Evolutionary conservation across 92 coral and sea anemone species (phyloP).

Genomic region (Porites lobata): DNA sequence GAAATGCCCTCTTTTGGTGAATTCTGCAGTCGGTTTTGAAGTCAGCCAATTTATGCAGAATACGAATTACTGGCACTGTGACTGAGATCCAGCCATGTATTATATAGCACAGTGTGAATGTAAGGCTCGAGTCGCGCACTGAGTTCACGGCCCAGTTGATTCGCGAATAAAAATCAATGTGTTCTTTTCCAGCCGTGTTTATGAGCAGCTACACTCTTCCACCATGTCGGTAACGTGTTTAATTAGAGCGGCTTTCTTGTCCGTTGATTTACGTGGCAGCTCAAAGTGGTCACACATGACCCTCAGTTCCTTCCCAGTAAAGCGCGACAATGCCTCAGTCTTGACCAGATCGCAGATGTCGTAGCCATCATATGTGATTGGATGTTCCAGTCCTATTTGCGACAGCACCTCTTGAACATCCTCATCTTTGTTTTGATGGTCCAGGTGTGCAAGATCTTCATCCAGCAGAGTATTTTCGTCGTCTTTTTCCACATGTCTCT

Average conservation of each 20-base stretch:
- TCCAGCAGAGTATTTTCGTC: conserved; percentile 2
- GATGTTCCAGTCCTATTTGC: conserved; percentile 48
- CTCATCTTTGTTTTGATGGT: neutral
- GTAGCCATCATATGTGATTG: conserved; percentile 22
- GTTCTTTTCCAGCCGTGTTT: conserved; percentile 2
- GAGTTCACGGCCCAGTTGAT: neutral
- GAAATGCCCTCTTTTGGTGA: neutral
- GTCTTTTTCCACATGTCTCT: conserved; percentile 10
- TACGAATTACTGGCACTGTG: too few relatives aligned
- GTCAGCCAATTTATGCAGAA: too few relatives aligned
- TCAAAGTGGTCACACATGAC: conserved; percentile 39
- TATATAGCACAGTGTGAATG: too few relatives aligned
- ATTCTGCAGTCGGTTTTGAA: too few relatives aligned
- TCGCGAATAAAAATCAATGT: neutral
- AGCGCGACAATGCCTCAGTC: neutral
- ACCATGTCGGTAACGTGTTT: conserved; percentile 35
- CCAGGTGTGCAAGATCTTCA: neutral
- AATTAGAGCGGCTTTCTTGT: conserved; percentile 27
- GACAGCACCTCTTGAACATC: conserved; percentile 38
- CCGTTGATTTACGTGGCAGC: conserved; percentile 19
- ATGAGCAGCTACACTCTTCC: conserved; percentile 43
- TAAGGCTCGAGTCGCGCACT: too few relatives aligned
- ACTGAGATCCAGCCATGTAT: too few relatives aligned
- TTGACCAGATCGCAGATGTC: conserved; percentile 23
- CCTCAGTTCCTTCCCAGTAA: conserved; percentile 33